phyloP scores from a whole-genome alignment of 1,140 invertebrate genomes.

The Heliconius hermathena region DNA sequence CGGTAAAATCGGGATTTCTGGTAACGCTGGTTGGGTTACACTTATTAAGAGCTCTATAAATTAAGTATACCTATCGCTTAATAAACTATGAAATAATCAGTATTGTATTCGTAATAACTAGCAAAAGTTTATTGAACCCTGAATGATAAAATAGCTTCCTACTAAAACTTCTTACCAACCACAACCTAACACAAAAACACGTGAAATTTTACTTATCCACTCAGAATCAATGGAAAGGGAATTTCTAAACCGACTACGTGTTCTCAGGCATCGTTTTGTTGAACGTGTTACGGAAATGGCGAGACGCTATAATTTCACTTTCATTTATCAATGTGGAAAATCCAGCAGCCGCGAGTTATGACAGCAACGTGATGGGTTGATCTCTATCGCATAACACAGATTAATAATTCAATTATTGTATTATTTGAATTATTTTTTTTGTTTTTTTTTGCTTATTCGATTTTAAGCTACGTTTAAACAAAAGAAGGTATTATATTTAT shows the following conservation, averaged over 20 bases:
- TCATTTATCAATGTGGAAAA: slow-evolving; percentile 47
- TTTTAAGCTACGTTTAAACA: no score
- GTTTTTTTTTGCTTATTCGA: background rate
- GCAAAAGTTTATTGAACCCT: background rate
- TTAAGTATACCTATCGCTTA: no score
- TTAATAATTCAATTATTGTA: background rate
- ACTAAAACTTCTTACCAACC: background rate
- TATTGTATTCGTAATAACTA: no score
- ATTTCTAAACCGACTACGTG: slow-evolving; percentile 34
- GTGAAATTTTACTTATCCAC: slow-evolving; percentile 15
- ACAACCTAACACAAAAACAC: background rate
- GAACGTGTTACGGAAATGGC: slow-evolving; percentile 41
- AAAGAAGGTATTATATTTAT: no score
- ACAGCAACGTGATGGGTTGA: slow-evolving; percentile 18
- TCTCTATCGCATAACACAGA: slow-evolving; percentile 7
- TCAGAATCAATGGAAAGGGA: slow-evolving; percentile 21
- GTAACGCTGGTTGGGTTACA: no score
- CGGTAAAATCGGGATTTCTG: no score
- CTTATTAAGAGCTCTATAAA: no score
- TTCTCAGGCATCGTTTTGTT: slow-evolving; percentile 30
- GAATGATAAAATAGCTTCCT: background rate
- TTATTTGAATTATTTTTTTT: background rate
- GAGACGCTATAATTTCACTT: slow-evolving; percentile 42
- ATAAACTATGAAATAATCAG: no score
- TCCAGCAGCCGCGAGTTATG: slow-evolving; percentile 38